Evolutionary conservation across 2,888 invertebrate genomes (phyloP).

Genomic region (Ischnura elegans): DNA sequence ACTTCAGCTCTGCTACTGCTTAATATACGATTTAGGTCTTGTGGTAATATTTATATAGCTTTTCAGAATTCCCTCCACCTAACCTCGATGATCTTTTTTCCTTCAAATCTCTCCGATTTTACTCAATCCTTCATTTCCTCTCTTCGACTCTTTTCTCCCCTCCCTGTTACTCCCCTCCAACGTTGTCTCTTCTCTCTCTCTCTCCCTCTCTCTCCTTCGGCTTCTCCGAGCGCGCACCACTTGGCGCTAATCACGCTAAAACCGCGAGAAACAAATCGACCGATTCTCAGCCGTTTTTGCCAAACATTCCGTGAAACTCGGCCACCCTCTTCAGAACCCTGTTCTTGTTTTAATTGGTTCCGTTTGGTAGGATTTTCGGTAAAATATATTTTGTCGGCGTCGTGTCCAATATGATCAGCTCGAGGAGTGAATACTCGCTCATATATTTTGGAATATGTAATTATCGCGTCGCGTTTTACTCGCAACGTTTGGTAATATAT

Average conservation of each 20-base stretch:
- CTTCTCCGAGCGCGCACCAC: slow-evolving; percentile 33
- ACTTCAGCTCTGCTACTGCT: too few species aligned
- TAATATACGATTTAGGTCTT: too few species aligned
- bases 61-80: too few species aligned
- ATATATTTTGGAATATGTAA: too few species aligned
- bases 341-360: background rate
- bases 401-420: background rate
- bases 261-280: slow-evolving; percentile 42
- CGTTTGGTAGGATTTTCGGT: background rate
- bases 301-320: background rate
- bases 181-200: background rate
- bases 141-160: background rate
- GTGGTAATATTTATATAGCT: too few species aligned
- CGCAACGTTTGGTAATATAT: too few species aligned
- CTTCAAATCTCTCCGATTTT: too few species aligned
- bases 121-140: background rate
- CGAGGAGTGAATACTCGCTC: background rate
- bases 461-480: too few species aligned
- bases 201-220: background rate
- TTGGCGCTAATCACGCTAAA: background rate
- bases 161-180: background rate
- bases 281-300: background rate
- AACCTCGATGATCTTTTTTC: too few species aligned
- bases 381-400: background rate
- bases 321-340: background rate